Base-by-base conservation (phyloP, 2,113 vertebrate species). In the Cyprinodon brontotheroides region DNA sequence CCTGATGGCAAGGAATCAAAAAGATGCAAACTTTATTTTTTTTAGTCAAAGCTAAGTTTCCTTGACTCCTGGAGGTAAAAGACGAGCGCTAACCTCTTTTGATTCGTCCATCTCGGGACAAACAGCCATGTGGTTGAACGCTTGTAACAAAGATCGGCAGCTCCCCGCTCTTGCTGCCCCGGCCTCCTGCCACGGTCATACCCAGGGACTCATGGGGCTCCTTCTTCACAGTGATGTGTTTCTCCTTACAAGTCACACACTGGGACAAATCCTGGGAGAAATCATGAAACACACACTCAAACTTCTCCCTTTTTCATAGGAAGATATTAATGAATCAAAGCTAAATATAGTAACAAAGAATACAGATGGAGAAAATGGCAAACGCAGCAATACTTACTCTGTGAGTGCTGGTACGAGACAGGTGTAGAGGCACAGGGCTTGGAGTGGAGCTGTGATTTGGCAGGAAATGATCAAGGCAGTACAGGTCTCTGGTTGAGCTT, bases 91-190 rank as follows among this genome's bases (percentile, higher is more conserved):
- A 85, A 98, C 98, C 98, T 94, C 96, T 94, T 92, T 97, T 98
- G 92, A 99, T 98, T 79, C 97, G 93, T 82, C 97, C 97, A 0
- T 99, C 98, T 81, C 97, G 94, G 0, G 97, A 96, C 77, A 99
- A 92, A 86, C 98, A 99, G 86, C 98, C 98, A 0, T 99, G 97
- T 10, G 97, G 96, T 66, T 99, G 98, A 40, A 99, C 97, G 0
- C 98, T 99, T 53, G 98, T 99, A 79, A 99, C 98, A 11, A 99
- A 99, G 90, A 99, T 99, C 20, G 98, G 98, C 89, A 99, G 90
- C 65, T 99, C 98, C 0, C 98, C 98, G 62, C 97, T 99, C 89
- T 97, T 98, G 84, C 98, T 99, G 78, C 97, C 97, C 89, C 97
- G 94, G 65, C 98, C 98, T 57, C 98, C 98, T 0, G 98, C 98